Evolutionary conservation across 2,888 invertebrate genomes (phyloP).

Genomic region (Tolmerus cingulatus): DNA sequence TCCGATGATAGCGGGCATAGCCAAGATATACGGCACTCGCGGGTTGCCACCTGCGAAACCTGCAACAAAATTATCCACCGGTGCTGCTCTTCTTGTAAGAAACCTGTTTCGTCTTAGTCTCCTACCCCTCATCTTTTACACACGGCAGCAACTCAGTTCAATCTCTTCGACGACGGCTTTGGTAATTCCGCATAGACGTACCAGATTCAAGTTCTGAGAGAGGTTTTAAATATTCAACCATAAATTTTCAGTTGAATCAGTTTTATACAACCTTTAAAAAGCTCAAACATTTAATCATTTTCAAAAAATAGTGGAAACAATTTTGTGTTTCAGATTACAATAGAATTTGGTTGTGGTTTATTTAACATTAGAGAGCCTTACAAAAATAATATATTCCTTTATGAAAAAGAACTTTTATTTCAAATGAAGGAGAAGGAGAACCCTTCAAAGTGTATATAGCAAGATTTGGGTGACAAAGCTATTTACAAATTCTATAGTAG

Average conservation of each 20-base stretch:
- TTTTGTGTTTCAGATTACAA: no score
- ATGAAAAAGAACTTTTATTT: no score
- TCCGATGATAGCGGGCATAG: conserved; percentile 16
- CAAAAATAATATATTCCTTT: no score
- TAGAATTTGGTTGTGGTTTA: no score
- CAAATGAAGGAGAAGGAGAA: no score
- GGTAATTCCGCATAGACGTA: neutral
- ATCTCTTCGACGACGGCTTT: neutral
- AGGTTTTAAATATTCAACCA: neutral
- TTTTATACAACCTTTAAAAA: neutral
- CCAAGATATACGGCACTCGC: neutral
- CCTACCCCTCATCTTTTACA: conserved; percentile 14
- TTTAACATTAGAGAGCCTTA: no score
- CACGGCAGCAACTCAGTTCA: neutral
- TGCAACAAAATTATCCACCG: neutral
- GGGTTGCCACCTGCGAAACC: conserved; percentile 9
- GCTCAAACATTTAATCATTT: no score
- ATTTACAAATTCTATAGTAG: no score
- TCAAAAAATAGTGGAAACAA: no score
- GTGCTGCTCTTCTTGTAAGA: neutral
- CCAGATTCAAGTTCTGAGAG: neutral
- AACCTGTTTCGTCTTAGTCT: conserved; percentile 12
- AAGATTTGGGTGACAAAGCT: no score
- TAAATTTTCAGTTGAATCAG: no score
- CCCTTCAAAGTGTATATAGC: no score